phyloP scores from a whole-genome alignment of 2,797 vertebrate species.

The Enteromius unitaeniatus region DNA sequence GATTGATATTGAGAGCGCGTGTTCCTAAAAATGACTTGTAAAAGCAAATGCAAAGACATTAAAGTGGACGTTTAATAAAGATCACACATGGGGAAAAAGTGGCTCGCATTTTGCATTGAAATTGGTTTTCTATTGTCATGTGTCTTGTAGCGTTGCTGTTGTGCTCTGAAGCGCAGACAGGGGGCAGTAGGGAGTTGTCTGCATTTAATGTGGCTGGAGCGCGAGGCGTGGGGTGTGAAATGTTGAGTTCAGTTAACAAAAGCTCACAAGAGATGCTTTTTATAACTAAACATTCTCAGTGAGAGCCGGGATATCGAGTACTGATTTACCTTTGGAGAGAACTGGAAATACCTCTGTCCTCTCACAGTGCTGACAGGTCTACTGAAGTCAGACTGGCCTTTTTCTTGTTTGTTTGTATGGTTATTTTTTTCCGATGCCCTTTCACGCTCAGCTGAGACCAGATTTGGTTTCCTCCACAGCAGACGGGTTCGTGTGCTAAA shows the following conservation, averaged over 20 bases:
- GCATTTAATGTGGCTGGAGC: not conserved
- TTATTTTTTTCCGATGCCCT: conserved; percentile 24
- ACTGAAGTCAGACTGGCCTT: conserved; percentile 1
- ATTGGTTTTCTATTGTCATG: not conserved
- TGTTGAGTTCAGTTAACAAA: conserved; percentile 14
- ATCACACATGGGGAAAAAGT: conserved; percentile 39
- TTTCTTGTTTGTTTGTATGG: not conserved
- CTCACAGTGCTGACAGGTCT: conserved; percentile 8
- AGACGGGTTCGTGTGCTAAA: not conserved
- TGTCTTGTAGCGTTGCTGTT: not conserved
- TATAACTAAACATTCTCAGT: conserved; percentile 28
- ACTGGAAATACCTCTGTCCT: not conserved
- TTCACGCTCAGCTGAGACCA: conserved; percentile 39
- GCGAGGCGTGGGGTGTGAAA: conserved; percentile 7
- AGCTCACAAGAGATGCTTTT: conserved; percentile 32
- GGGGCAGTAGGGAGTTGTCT: conserved; percentile 46
- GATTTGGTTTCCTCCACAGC: conserved; percentile 23
- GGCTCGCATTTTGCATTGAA: not conserved
- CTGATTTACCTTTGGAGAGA: conserved; percentile 21
- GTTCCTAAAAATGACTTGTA: conserved; percentile 61
- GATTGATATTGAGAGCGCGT: conserved; percentile 18
- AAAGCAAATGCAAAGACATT: conserved; percentile 55
- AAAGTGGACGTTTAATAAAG: conserved; percentile 71
- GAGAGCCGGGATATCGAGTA: conserved; percentile 12
- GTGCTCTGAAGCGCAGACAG: conserved; percentile 22